Base-by-base conservation (phyloP, 23 tunicate species). In the Styela clava region DNA sequence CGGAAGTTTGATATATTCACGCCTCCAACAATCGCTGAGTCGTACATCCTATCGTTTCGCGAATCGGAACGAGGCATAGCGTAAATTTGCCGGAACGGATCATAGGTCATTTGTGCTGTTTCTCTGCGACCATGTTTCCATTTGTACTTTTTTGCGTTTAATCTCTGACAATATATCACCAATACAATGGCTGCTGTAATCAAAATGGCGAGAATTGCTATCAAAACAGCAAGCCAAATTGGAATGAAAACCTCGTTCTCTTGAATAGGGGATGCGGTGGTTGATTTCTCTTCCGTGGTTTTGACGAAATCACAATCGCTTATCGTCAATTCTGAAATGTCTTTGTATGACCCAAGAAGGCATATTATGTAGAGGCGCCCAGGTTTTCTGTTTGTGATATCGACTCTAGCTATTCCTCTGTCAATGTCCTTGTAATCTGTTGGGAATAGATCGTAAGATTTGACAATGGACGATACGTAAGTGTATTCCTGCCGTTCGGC, bases 321-420 rank as follows among this genome's bases (percentile, higher is more conserved):
- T 23, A 76, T 52, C 33, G 81, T 76, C 64, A 76, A 28, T 33
- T 76, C 64, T 44, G 81, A 52, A 65, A 76, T 76, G 74, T 86
- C 84, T 61, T 91, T 88, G 37, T 63, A 35, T 52, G 97, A 91
- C 27, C 87, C 88, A 31, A 83, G 44, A 26, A 86, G 35, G 31
- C 97, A 91, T 22, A 86, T 79, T 3, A 82, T 74, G 83, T 91
- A 91, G 52, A 72, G 82, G 18, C 79, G 83, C 26, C 65, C 83
- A 2, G 97, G 83, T 25, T 72, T 44, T 33, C 85, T 63, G 22
- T 51, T 74, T 35, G 62, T 61, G 2, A 91, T 74, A 33, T 31
- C 24, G 24, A 90, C 34, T 24, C 74, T 80, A 31, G 79, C 80
- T 3, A 62, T 28, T 33, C 35, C 85, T 27, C 23, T 34, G 12